phyloP scores from a whole-genome alignment of 2,113 vertebrate genomes.

The Coracopsis vasa region DNA sequence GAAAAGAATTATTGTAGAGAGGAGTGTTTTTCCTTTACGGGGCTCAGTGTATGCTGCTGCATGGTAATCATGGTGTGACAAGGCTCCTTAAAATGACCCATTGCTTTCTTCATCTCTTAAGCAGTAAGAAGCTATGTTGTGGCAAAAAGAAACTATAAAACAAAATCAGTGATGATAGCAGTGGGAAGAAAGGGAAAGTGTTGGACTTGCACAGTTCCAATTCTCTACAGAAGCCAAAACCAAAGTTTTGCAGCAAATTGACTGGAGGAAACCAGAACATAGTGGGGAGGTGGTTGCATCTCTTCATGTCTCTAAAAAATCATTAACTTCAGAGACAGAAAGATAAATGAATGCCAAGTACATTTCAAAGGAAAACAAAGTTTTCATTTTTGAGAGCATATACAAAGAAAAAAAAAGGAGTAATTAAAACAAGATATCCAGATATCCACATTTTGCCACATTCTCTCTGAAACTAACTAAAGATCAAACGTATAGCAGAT shows the following conservation, averaged over 20 bases:
- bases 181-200: background rate
- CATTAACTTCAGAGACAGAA: background rate
- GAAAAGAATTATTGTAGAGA: background rate
- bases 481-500: constrained; percentile 26
- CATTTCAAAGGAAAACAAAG: background rate
- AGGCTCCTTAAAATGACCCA: background rate
- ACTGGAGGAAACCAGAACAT: background rate
- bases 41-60: background rate
- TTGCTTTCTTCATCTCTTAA: background rate
- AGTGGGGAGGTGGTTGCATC: background rate
- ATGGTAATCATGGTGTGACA: background rate
- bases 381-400: background rate
- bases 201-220: background rate
- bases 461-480: constrained; percentile 44
- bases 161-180: background rate
- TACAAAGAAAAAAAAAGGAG: background rate
- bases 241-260: background rate
- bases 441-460: background rate
- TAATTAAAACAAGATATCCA: constrained; percentile 1
- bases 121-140: background rate
- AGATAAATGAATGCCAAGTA: background rate
- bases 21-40: background rate
- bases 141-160: background rate
- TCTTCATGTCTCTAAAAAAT: background rate
- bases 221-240: background rate